Percentiles rank a stretch among this genome's conserved stretches.
Evolutionary conservation across 2,113 vertebrate genomes (phyloP).

Genomic region (Elanoides forficatus): DNA sequence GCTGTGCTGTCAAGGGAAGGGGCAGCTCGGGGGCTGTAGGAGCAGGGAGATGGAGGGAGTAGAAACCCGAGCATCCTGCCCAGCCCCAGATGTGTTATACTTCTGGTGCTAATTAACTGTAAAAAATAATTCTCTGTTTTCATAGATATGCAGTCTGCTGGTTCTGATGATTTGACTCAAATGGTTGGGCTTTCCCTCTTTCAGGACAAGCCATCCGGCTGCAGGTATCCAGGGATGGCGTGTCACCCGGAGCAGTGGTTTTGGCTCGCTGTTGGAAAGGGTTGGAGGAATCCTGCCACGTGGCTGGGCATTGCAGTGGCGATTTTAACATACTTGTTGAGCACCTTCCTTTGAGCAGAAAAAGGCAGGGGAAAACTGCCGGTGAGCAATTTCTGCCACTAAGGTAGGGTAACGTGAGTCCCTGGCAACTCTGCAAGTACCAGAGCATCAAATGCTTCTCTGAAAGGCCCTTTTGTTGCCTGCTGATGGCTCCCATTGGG

Average conservation of each 20-base stretch:
- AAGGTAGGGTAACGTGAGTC: not conserved
- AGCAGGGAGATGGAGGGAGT: too few relatives aligned
- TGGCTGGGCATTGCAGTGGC: not conserved
- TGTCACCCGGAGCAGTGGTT: not conserved
- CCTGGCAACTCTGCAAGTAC: not conserved
- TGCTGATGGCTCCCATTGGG: not conserved
- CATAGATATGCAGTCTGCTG: fast-evolving
- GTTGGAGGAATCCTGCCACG: not conserved
- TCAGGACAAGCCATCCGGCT: not conserved
- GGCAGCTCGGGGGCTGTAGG: not conserved
- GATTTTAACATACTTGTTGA: fast-evolving
- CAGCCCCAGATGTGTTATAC: not conserved
- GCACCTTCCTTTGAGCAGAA: not conserved
- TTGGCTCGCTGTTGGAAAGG: not conserved
- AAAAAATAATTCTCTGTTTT: not conserved
- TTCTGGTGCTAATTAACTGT: not conserved
- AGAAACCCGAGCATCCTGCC: not conserved
- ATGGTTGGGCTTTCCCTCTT: not conserved
- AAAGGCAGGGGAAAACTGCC: not conserved
- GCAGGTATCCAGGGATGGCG: fast-evolving
- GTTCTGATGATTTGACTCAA: not conserved
- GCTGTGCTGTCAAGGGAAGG: not conserved
- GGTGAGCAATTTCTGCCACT: not conserved
- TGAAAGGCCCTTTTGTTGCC: constrained; percentile 44
- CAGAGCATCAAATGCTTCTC: not conserved